Evolutionary conservation across 2,113 vertebrate genomes (phyloP).

Genomic region (Grammomys dolichurus): DNA sequence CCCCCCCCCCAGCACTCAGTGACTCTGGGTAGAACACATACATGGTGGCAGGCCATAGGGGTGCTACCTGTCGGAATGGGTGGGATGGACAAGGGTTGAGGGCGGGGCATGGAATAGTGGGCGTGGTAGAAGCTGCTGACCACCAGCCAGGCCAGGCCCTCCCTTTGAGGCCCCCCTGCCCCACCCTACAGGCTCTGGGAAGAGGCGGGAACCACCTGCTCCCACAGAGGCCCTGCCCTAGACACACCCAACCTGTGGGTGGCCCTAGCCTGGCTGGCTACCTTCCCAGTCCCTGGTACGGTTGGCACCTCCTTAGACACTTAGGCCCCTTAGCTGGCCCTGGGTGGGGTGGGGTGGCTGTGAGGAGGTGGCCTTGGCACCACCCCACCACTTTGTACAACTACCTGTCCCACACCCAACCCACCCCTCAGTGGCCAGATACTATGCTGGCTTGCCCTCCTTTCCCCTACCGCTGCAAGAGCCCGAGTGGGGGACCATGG

Average conservation of each 20-base stretch:
- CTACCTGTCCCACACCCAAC: neutral
- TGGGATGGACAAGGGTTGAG: neutral
- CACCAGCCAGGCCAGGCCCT: neutral
- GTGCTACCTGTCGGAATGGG: neutral
- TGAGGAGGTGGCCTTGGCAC: too few species aligned
- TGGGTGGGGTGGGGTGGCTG: neutral
- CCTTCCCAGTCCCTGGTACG: neutral
- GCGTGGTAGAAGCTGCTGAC: neutral
- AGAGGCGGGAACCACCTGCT: slow-evolving; percentile 49
- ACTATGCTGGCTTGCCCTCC: accelerated
- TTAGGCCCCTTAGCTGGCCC: neutral
- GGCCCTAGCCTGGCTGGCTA: neutral
- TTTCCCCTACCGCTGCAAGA: accelerated
- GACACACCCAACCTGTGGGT: slow-evolving; percentile 30
- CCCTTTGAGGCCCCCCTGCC: neutral
- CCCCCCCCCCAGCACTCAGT: too few species aligned
- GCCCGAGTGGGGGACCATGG: accelerated
- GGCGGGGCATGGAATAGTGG: neutral
- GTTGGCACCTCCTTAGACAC: slow-evolving; percentile 45
- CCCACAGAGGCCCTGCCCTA: slow-evolving; percentile 44
- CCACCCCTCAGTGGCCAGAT: too few species aligned
- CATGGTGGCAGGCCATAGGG: neutral
- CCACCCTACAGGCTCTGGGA: neutral
- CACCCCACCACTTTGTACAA: neutral
- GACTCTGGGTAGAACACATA: neutral